A percentile compares a stretch with the other conserved stretches of the same genome.
phyloP scores from a whole-genome alignment of 2,113 vertebrate genomes.

The Octodon degus region DNA sequence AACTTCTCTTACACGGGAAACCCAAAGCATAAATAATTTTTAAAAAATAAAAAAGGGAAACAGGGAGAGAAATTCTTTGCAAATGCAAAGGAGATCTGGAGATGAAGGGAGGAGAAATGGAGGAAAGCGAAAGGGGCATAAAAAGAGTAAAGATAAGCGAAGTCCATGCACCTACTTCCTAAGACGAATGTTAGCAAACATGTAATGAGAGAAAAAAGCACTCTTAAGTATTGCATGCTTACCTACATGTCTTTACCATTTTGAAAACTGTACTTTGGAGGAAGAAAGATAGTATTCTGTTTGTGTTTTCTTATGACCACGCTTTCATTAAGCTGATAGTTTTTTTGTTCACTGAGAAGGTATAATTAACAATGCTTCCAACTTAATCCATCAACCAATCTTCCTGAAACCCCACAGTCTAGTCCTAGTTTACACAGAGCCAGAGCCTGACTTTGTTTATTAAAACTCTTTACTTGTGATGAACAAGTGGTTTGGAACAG shows the following conservation, averaged over 20 bases:
- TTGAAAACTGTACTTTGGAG: not conserved
- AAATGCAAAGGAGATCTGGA: not conserved
- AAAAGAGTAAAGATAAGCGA: not conserved
- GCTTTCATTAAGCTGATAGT: not conserved
- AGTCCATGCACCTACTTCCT: not conserved
- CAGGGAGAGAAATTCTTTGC: not conserved
- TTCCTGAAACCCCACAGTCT: not conserved
- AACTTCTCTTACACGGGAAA: not conserved
- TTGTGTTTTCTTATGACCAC: not conserved
- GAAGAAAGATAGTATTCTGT: not conserved
- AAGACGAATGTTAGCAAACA: not conserved
- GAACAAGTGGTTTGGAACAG: not conserved
- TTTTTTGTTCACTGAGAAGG: conserved; percentile 22
- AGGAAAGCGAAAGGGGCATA: not conserved
- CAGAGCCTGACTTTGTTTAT: not conserved
- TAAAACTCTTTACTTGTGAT: not conserved
- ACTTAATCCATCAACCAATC: not conserved
- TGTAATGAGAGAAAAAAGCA: not conserved
- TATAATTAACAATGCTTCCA: not conserved
- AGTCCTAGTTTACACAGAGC: not conserved
- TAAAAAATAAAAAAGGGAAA: not conserved
- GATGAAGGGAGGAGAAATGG: not conserved
- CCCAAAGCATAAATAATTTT: not conserved
- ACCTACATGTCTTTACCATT: not conserved
- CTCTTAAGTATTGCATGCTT: not conserved